Base-by-base conservation (phyloP, 2,113 vertebrate genomes). In the Rhea americana region DNA sequence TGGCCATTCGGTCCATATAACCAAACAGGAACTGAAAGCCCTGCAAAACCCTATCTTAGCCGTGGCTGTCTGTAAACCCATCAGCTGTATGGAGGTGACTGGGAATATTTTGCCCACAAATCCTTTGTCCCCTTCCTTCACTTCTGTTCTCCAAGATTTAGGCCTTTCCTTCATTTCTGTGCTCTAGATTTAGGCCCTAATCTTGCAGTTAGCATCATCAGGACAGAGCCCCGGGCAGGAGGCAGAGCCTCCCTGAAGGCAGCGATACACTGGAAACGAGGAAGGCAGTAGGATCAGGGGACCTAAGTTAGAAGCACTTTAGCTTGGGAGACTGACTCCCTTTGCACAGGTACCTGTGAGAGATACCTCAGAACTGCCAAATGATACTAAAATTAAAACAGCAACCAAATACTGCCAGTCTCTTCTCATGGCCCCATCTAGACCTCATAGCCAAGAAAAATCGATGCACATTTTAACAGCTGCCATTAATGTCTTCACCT, bases 331-430 rank as follows among this genome's bases (percentile, higher is more conserved):
- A 13, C 45, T 5, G 13, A 35, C 37, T 70, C n/a, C 56, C n/a
- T 48, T 13, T 22, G 15, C 47, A 45, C 32, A n/a, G 17, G 17
- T 30, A 41, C 28, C 17, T 2, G 1, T 7, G 37, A 20, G 70
- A 66, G 30, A 9, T 2, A 20, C 0, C 0, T 48, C 53, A 70
- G 72, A 28, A 37, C 20, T 48, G 18, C 19, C 37, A 82, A 77
- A 50, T 3, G 20, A 12, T 13, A 30, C 4, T 7, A n/a, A 58
- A 79, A 11, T 0, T 19, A 74, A 74, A 63, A 9, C 0, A 6
- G 20, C 4, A 68, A 43, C 19, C 66, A 47, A 47, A 47, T 68
- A 32, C 11, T 43, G 45, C 17, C 63, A 45, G 41, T 66, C 11
- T 7, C 19, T 45, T 19, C 45, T 41, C 11, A 67, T 26, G 32